A percentile compares a stretch with the other conserved stretches of the same genome.
Conservation (phyloP, 2,797 vertebrate genomes). For the Thalassophryne amazonica region DNA sequence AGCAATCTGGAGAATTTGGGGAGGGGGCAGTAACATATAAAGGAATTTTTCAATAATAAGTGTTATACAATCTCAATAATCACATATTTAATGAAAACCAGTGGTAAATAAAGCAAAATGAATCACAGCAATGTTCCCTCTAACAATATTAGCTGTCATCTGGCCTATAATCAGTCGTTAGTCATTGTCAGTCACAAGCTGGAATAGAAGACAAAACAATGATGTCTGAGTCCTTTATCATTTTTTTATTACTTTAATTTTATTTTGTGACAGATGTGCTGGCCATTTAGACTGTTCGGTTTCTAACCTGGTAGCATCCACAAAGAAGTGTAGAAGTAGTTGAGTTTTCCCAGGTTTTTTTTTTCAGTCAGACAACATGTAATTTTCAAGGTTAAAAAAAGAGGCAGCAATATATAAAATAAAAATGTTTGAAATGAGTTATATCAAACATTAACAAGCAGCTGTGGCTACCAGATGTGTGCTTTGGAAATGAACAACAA, state of each 20-base stretch:
- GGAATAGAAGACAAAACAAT: not conserved
- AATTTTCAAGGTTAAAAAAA: not conserved
- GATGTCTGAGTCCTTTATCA: not conserved
- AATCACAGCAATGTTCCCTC: slow-evolving; percentile 23
- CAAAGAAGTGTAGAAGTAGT: not conserved
- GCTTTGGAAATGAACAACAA: too few species aligned
- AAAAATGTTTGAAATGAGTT: not conserved
- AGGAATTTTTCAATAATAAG: slow-evolving; percentile 28
- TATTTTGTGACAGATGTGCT: not conserved
- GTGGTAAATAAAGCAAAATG: slow-evolving; percentile 24
- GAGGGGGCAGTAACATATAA: slow-evolving; percentile 35
- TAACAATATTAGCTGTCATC: slow-evolving; percentile 2
- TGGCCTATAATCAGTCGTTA: slow-evolving; percentile 26
- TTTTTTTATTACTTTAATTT: slow-evolving; percentile 17
- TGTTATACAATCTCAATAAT: slow-evolving; percentile 39
- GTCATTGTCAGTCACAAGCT: slow-evolving; percentile 11
- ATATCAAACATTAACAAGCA: not conserved
- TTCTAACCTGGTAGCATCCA: too few species aligned
- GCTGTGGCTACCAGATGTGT: too few species aligned
- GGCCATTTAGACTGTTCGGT: not conserved
- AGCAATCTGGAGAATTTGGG: slow-evolving; percentile 41
- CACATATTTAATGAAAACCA: slow-evolving; percentile 20
- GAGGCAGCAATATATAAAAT: not conserved
- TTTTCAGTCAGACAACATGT: not conserved
- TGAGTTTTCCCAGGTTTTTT: not conserved